Conservation (phyloP, 2,888 invertebrate species). For the Caenorhabditis sp. region DNA sequence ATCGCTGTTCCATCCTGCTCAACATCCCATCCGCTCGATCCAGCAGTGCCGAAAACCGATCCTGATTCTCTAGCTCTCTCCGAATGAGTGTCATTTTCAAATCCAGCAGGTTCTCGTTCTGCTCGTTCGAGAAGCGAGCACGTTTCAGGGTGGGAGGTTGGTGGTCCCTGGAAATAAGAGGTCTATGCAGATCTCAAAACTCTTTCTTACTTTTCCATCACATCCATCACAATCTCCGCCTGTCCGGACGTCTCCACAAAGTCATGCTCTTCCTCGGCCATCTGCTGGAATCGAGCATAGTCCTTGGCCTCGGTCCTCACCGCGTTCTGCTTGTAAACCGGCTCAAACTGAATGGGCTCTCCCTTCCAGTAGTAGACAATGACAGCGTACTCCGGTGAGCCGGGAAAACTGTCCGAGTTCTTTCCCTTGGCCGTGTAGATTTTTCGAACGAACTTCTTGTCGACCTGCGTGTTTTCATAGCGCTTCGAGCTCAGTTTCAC, state of each 20-base stretch:
- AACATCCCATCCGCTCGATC: conserved; percentile 67
- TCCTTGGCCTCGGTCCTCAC: conserved; percentile 32
- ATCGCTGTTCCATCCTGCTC: conserved; percentile 58
- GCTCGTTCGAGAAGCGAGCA: conserved; percentile 20
- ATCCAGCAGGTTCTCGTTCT: conserved; percentile 10
- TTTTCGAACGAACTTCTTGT: conserved; percentile 73
- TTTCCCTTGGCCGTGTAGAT: conserved; percentile 71
- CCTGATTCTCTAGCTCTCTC: conserved; percentile 59
- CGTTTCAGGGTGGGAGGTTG: conserved; percentile 35
- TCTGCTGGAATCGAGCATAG: conserved; percentile 33
- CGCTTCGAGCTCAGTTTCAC: conserved; percentile 69
- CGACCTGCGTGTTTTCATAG: conserved; percentile 73
- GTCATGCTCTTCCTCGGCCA: conserved; percentile 51
- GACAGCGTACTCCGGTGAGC: conserved; percentile 65
- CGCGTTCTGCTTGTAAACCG: conserved; percentile 48
- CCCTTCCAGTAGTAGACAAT: conserved; percentile 76
- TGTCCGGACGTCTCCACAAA: conserved; percentile 46
- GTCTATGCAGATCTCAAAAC: not conserved
- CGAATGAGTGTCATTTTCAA: conserved; percentile 50
- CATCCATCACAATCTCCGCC: not conserved
- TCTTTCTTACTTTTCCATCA: conserved; percentile 9
- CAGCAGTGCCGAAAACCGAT: conserved; percentile 63
- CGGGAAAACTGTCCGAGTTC: conserved; percentile 43
- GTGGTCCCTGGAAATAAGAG: conserved; percentile 19
- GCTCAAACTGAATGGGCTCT: conserved; percentile 65